phyloP scores from a whole-genome alignment of 2,888 invertebrate species.

The Ormia ochracea region DNA sequence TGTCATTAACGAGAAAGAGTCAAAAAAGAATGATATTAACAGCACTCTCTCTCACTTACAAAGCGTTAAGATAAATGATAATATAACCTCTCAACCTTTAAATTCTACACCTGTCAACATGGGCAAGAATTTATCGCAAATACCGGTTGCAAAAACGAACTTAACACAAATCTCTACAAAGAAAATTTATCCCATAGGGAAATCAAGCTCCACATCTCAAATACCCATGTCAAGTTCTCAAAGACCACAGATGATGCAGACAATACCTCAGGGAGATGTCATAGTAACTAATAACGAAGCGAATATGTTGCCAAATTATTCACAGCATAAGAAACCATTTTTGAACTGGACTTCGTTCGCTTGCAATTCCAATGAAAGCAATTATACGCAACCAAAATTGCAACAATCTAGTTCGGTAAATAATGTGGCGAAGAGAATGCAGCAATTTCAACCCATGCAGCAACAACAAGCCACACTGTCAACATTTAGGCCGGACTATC shows the following conservation, averaged over 20 bases:
- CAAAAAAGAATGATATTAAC: slow-evolving; percentile 63
- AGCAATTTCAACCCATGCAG: slow-evolving; percentile 56
- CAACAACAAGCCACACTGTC: slow-evolving; percentile 44
- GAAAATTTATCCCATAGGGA: slow-evolving; percentile 71
- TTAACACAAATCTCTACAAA: slow-evolving; percentile 64
- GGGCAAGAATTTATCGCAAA: slow-evolving; percentile 56
- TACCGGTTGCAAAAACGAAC: slow-evolving; percentile 50
- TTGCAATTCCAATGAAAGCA: slow-evolving; percentile 72
- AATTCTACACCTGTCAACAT: slow-evolving; percentile 24
- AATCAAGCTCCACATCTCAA: slow-evolving; percentile 76
- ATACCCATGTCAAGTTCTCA: slow-evolving; percentile 71
- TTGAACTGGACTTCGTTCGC: slow-evolving; percentile 75
- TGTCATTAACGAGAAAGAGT: slow-evolving; percentile 34
- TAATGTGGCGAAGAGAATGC: slow-evolving; percentile 66
- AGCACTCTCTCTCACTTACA: not conserved
- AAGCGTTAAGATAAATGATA: slow-evolving; percentile 34
- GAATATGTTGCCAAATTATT: slow-evolving; percentile 66
- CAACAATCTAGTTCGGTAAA: slow-evolving; percentile 68
- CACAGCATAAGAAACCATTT: slow-evolving; percentile 73
- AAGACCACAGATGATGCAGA: slow-evolving; percentile 66
- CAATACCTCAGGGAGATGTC: slow-evolving; percentile 67
- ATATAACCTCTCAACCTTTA: slow-evolving; percentile 31
- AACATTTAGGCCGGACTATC: slow-evolving; percentile 65
- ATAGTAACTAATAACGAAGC: slow-evolving; percentile 45
- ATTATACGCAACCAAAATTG: slow-evolving; percentile 65